A percentile compares a stretch with the other conserved stretches of the same genome.
These are phyloP conservation scores for Seira ritae DNA, from an alignment of 2,888 invertebrate genomes.

Conservation along the genomic window DNA sequence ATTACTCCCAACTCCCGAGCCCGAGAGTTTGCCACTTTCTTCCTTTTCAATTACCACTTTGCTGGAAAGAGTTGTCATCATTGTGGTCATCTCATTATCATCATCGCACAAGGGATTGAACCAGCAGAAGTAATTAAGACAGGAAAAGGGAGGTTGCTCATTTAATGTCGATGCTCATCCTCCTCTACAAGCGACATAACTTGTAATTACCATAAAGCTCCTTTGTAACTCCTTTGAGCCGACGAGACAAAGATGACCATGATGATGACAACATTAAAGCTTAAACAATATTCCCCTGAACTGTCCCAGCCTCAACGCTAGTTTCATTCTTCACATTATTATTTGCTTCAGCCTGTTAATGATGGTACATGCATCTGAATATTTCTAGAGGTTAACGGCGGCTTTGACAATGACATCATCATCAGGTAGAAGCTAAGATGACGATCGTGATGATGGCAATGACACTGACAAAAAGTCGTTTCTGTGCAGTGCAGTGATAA, in stretches of 20 bases:
- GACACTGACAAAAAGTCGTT: too few species aligned
- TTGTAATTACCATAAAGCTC: constrained; percentile 2
- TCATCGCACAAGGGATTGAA: too few species aligned
- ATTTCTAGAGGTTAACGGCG: constrained; percentile 1
- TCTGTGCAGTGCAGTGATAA: too few species aligned
- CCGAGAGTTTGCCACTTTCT: too few species aligned
- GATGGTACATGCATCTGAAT: too few species aligned
- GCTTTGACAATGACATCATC: constrained; percentile 14
- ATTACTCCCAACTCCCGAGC: too few species aligned
- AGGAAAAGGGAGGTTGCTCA: constrained; percentile 5
- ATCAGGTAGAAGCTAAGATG: background rate
- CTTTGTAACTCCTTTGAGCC: background rate
- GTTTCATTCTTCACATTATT: too few species aligned
- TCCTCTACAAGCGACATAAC: background rate
- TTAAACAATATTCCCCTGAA: too few species aligned
- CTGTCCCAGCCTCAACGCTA: too few species aligned
- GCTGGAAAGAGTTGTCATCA: constrained; percentile 9
- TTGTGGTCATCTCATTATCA: background rate
- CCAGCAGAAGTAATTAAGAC: background rate
- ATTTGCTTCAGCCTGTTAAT: too few species aligned
- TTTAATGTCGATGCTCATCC: background rate
- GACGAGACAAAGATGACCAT: background rate
- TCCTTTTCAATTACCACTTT: background rate
- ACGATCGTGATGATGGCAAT: too few species aligned
- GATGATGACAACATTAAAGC: constrained; percentile 9